A percentile compares a stretch with the other conserved stretches of the same genome.
phyloP scores from a whole-genome alignment of 2,797 vertebrate genomes.

The Anniella stebbinsi region DNA sequence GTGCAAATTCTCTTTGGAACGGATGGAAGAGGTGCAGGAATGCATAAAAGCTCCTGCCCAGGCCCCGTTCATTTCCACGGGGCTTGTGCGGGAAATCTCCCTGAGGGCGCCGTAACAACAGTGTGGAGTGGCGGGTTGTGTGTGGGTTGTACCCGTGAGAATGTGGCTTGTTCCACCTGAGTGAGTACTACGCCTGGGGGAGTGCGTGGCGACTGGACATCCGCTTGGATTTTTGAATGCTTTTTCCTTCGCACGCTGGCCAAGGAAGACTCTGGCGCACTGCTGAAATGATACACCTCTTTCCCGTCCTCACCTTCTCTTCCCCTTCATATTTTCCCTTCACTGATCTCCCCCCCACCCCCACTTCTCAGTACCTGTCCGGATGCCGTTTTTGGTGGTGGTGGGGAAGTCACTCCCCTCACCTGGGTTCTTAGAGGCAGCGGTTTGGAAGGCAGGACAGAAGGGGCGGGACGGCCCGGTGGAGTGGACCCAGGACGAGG shows the following conservation, averaged over 20 bases:
- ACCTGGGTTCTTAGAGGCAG: not conserved
- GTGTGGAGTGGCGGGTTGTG: not conserved
- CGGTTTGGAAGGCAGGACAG: not conserved
- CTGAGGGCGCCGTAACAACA: not conserved
- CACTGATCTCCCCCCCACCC: not conserved
- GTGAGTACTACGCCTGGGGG: too few relatives aligned
- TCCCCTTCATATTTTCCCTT: not conserved
- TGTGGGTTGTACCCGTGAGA: too few relatives aligned
- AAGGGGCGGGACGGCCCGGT: not conserved
- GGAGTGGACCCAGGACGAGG: not conserved
- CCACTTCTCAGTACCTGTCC: not conserved
- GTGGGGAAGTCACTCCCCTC: accelerated
- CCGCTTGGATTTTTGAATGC: not conserved
- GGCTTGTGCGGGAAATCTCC: too few relatives aligned
- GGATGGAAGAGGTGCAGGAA: not conserved
- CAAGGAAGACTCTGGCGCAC: not conserved
- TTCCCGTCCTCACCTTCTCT: not conserved
- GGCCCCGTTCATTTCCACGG: not conserved
- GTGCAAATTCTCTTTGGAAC: not conserved
- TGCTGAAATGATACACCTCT: not conserved
- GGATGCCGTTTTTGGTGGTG: not conserved
- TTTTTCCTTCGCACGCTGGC: accelerated
- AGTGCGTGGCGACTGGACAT: not conserved
- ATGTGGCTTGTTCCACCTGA: too few relatives aligned
- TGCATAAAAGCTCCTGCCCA: too few relatives aligned